Base-by-base conservation (phyloP, 1,140 invertebrate genomes). In the Chrysomallon squamiferum region DNA sequence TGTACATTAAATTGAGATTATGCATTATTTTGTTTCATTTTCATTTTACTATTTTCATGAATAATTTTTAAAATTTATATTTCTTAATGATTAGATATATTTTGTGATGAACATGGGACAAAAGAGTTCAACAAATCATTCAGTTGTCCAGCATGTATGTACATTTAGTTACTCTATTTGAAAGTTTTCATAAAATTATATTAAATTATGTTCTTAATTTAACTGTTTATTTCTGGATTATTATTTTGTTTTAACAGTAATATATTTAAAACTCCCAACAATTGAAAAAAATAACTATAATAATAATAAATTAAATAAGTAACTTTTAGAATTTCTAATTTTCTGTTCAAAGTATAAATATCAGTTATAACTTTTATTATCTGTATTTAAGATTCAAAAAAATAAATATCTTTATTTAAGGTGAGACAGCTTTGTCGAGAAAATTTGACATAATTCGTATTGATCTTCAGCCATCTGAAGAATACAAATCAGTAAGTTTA, bases 101-200 rank as follows among this genome's bases (percentile, higher is more conserved):
- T 83, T 63, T 83, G 81, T 69, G 75, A 82, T 72, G 80, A 83
- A 71, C 78, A 83, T 77, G 81, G 81, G 30, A 67, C 75, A 29
- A 66, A 73, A 67, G 78, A 82, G 68, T 83, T 83, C 64, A 77
- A 78, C 57, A 81, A 80, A 57, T 72, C 74, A 45, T 72, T 74
- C 33, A 66, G 60, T 2, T 83, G 80, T 62, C 81, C 81, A 47
- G 81, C 81, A 52, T 83, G 81, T 83, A 75, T 74, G 74, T 76
- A 72, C 38, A 52, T 54, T 30, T 62, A 33, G n/a, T 33, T 38
- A 38, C 58, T 54, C 56, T 64, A 2, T 41, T 47, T 43, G 7
- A 32, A 2, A 25, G 43, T 25, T 71, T 43, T 11, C 11, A 43
- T 43, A 11, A 13, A 43, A 13, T 13, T n/a, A n/a, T 43, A 43